Evolutionary conservation across 2,113 vertebrate genomes (phyloP).

Genomic region (Megaceryle maxima): DNA sequence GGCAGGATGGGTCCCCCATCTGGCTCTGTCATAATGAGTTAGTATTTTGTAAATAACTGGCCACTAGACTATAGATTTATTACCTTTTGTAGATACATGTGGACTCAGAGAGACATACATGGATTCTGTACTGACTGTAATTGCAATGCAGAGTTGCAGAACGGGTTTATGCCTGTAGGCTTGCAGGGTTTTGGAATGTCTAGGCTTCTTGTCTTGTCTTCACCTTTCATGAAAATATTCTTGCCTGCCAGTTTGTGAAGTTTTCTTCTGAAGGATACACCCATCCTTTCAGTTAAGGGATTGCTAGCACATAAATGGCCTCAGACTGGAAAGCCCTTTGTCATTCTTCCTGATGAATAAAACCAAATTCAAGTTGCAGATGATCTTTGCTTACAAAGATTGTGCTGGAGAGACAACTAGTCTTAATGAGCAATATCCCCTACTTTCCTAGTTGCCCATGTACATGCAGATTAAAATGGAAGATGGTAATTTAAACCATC

Average conservation of each 20-base stretch:
- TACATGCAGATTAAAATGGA: slow-evolving; percentile 42
- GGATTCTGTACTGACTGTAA: slow-evolving; percentile 3
- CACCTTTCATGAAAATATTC: slow-evolving; percentile 65
- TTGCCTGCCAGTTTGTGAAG: slow-evolving; percentile 53
- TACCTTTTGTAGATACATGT: neutral
- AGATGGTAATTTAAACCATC: slow-evolving; percentile 36
- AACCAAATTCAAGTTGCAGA: slow-evolving; percentile 47
- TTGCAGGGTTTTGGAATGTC: slow-evolving; percentile 52
- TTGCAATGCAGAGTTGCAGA: slow-evolving; percentile 35
- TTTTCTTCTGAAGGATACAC: slow-evolving; percentile 41
- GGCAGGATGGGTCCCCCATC: neutral
- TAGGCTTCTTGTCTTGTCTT: slow-evolving; percentile 62
- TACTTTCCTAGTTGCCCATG: slow-evolving; percentile 9
- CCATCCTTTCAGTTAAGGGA: neutral
- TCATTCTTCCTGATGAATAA: slow-evolving; percentile 61
- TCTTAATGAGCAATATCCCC: slow-evolving; percentile 60
- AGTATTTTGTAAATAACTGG: slow-evolving; percentile 62
- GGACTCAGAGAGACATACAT: neutral
- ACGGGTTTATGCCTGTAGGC: slow-evolving; percentile 68
- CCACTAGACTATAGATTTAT: slow-evolving; percentile 18
- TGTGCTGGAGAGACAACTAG: slow-evolving; percentile 37
- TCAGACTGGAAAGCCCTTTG: slow-evolving; percentile 24
- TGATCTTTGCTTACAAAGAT: slow-evolving; percentile 61
- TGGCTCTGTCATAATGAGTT: slow-evolving; percentile 54
- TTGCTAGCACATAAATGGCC: slow-evolving; percentile 13